Evolutionary conservation across 2,888 invertebrate genomes (phyloP).

Genomic region (Melanostoma scalare): DNA sequence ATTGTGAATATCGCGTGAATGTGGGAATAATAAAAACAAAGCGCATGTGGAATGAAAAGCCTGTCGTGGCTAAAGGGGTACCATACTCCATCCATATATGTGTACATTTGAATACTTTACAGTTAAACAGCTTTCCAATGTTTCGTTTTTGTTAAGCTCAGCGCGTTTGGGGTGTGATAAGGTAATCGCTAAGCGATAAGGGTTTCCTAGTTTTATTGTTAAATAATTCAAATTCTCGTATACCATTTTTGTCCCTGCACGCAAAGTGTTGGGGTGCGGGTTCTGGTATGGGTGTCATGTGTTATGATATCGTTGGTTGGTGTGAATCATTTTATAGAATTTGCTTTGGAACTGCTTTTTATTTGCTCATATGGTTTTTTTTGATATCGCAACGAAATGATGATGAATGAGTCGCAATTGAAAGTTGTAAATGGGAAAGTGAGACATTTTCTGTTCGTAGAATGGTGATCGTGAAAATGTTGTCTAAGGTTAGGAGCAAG

Average conservation of each 20-base stretch:
- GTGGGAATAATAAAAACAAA: slow-evolving; percentile 13
- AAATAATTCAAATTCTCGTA: slow-evolving; percentile 16
- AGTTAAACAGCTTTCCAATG: slow-evolving; percentile 5
- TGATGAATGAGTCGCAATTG: too few relatives aligned
- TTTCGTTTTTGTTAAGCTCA: slow-evolving; percentile 10
- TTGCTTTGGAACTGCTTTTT: background rate
- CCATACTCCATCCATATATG: background rate
- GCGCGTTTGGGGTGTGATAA: slow-evolving; percentile 9
- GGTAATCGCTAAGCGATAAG: slow-evolving; percentile 39
- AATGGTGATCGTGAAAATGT: background rate
- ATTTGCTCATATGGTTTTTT: too few relatives aligned
- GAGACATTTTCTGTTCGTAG: background rate
- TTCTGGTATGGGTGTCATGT: too few relatives aligned
- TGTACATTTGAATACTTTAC: background rate
- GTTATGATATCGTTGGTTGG: too few relatives aligned
- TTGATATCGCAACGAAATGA: too few relatives aligned
- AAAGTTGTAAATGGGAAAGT: too few relatives aligned
- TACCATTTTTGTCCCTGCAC: too few relatives aligned
- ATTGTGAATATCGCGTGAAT: slow-evolving; percentile 13
- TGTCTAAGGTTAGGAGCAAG: slow-evolving; percentile 47
- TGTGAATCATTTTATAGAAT: slow-evolving; percentile 25
- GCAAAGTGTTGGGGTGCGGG: too few relatives aligned
- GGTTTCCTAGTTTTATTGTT: slow-evolving; percentile 26
- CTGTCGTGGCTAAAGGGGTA: background rate
- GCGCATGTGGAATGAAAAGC: background rate